phyloP scores from a whole-genome alignment of 2,888 invertebrate genomes.

The Platycheirus albimanus region DNA sequence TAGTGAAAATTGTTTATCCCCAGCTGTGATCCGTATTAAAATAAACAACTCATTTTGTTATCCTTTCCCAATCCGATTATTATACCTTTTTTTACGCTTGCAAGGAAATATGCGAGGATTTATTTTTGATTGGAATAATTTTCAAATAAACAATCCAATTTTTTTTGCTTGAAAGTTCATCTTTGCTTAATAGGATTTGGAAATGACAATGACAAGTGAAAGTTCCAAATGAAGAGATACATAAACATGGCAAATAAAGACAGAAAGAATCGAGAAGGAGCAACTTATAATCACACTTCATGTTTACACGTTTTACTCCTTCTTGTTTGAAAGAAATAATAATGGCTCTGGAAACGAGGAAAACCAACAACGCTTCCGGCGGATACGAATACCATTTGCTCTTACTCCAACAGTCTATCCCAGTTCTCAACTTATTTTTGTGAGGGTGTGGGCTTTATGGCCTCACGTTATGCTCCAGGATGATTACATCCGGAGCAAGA shows the following conservation, averaged over 20 bases:
- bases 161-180: constrained; percentile 10
- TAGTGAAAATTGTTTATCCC: constrained; percentile 26
- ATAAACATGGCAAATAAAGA: too few species aligned
- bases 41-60: constrained; percentile 30
- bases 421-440: background rate
- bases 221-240: too few species aligned
- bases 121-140: constrained; percentile 5
- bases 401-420: background rate
- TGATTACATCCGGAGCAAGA: constrained; percentile 75
- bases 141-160: background rate
- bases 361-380: constrained; percentile 26
- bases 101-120: background rate
- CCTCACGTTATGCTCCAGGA: constrained; percentile 53
- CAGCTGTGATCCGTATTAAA: constrained; percentile 35
- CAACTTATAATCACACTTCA: constrained; percentile 37
- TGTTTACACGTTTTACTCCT: constrained; percentile 32
- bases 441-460: constrained; percentile 37
- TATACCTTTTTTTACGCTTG: too few species aligned
- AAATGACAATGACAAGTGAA: too few species aligned
- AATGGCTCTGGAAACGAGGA: constrained; percentile 1
- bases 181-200: too few species aligned
- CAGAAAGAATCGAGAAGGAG: too few species aligned
- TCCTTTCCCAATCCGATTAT: constrained; percentile 24
- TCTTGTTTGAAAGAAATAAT: constrained; percentile 22
- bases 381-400: constrained; percentile 41